Conservation (phyloP, 2,888 invertebrate species). For the Caenorhabditis sp. region DNA sequence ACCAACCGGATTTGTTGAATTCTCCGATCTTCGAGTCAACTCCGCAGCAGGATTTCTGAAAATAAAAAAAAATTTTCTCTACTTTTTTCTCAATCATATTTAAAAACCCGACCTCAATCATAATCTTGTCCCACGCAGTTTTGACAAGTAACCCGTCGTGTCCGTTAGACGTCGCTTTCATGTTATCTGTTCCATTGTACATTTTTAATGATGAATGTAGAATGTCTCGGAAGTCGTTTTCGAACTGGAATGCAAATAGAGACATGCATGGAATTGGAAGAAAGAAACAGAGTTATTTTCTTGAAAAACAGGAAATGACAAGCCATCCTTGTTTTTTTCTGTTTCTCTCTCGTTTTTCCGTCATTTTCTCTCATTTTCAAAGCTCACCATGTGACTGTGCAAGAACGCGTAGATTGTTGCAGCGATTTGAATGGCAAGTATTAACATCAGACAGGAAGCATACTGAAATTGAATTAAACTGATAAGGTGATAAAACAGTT, state of each 20-base stretch:
- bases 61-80: slow-evolving; percentile 17
- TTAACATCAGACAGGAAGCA: slow-evolving; percentile 82
- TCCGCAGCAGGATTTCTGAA: slow-evolving; percentile 81
- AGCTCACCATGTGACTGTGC: slow-evolving; percentile 80
- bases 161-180: slow-evolving; percentile 34
- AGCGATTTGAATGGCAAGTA: slow-evolving; percentile 81
- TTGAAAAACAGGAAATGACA: slow-evolving; percentile 21
- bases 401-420: slow-evolving; percentile 82
- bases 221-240: slow-evolving; percentile 82
- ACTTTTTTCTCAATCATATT: too few relatives aligned
- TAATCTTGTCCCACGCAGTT: slow-evolving; percentile 82
- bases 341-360: too few relatives aligned
- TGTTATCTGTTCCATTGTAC: slow-evolving; percentile 81
- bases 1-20: slow-evolving; percentile 80
- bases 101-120: too few relatives aligned
- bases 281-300: too few relatives aligned
- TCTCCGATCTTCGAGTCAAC: slow-evolving; percentile 82
- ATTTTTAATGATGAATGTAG: slow-evolving; percentile 79
- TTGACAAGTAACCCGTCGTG: slow-evolving; percentile 76
- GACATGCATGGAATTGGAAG: background rate
- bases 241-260: slow-evolving; percentile 73
- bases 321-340: background rate
- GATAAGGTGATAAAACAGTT: background rate
- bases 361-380: too few relatives aligned
- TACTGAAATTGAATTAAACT: slow-evolving; percentile 72